Evolutionary conservation across 2,113 vertebrate species (phyloP).

Genomic region (Psammodynastes pulverulentus): DNA sequence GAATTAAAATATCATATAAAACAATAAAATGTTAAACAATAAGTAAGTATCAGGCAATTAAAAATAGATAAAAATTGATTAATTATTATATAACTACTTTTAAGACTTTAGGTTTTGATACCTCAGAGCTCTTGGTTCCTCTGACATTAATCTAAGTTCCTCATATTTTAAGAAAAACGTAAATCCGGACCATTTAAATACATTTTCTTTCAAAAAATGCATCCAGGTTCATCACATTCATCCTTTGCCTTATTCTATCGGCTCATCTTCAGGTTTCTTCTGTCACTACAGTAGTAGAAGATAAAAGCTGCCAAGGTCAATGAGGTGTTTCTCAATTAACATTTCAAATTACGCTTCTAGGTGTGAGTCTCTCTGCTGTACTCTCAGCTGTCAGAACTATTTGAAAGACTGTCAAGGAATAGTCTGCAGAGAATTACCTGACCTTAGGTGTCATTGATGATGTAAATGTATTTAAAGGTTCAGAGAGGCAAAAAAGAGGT

Average conservation of each 20-base stretch:
- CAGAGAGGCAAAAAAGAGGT: conserved; percentile 22
- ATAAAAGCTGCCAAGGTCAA: conserved; percentile 44
- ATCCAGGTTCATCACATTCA: not conserved
- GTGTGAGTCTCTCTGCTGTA: conserved; percentile 31
- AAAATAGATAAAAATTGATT: not conserved
- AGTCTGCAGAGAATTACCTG: conserved; percentile 40
- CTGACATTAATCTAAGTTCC: not conserved
- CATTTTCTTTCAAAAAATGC: not conserved
- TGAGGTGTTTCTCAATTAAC: conserved; percentile 62
- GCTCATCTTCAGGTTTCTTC: not conserved
- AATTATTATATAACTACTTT: not conserved
- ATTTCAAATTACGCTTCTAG: conserved; percentile 59
- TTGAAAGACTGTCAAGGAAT: conserved; percentile 44
- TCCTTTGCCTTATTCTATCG: not conserved
- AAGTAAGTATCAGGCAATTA: not conserved
- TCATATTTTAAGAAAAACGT: not conserved
- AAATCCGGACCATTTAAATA: not conserved
- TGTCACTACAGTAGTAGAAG: conserved; percentile 20
- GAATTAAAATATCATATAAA: not conserved
- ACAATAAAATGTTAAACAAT: not conserved
- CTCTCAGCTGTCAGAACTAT: conserved; percentile 38
- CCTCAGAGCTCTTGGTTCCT: not conserved
- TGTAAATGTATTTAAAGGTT: conserved; percentile 52
- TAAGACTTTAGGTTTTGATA: not conserved
- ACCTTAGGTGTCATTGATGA: conserved; percentile 54